Evolutionary conservation across 2,888 invertebrate genomes (phyloP), one percentile per base, ranked within the genome.

Genomic region (Mycalesis mineus): DNA sequence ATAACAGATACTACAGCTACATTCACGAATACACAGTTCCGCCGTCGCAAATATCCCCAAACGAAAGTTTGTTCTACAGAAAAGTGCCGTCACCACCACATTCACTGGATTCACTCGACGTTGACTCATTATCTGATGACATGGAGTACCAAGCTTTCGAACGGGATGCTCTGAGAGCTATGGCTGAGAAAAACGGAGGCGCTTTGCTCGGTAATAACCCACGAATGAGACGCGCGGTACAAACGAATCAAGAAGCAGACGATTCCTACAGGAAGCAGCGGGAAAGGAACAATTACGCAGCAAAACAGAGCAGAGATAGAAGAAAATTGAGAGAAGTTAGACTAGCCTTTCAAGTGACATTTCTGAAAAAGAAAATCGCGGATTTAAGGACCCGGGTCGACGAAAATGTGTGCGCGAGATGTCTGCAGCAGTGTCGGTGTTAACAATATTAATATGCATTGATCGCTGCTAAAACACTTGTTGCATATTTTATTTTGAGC

Each of bases 271-370:
- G 95, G 88, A 97, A 96, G 69, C 92, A 97, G 56, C 87, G 98
- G 7, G 92, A 95, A 64, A 96, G 97, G 74, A 98, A 98, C 80
- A 98, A 98, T 78, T 96, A 95, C 63, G 98, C 98, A 0, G 98
- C 98, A 0, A 98, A 98, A 81, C 92, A 97, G 68, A 98, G 97
- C 0, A 91, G 98, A 3, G 98, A 98, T 72, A 93, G 97, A 0
- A 91, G 98, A 58, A 91, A 97, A 67, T 93, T 95, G 42, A 96
- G 98, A 69, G 98, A 98, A 78, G 97, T 98, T 67, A 97, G 97
- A 72, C 94, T 98, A 39, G 96, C 97, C 0, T 93, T 98, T 40
- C 91, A 97, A 57, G 96, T 97, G 0, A 95, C 95, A 0, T 95
- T 94, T 69, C 88, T 98, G 28, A 75, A 70, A 59, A 80, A 74